Conservation (phyloP, 2,888 invertebrate genomes). For the Herminia tarsipennalis region DNA sequence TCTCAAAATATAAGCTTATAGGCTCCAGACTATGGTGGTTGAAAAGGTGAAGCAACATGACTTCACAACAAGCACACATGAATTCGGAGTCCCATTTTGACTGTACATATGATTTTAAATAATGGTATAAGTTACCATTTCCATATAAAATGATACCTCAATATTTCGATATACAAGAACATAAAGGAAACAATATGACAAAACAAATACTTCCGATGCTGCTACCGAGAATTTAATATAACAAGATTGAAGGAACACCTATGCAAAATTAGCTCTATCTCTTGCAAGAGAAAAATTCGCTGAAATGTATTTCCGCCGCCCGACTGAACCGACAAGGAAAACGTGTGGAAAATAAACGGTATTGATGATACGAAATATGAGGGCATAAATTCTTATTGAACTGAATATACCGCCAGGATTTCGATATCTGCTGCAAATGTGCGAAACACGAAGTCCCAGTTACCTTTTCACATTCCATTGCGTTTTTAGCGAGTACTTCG, state of each 20-base stretch:
- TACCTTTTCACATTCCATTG: slow-evolving; percentile 41
- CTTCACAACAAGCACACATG: no score
- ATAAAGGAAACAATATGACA: neutral
- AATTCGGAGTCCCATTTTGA: no score
- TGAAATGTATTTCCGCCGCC: slow-evolving; percentile 45
- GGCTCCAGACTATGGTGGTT: no score
- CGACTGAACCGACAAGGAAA: slow-evolving; percentile 55
- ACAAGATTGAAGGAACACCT: slow-evolving; percentile 32
- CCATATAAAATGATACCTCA: no score
- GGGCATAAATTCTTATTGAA: slow-evolving; percentile 56
- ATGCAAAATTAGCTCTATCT: slow-evolving; percentile 47
- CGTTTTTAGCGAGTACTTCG: slow-evolving; percentile 32
- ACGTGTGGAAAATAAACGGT: slow-evolving; percentile 57
- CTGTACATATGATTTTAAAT: no score
- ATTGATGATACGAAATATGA: slow-evolving; percentile 62
- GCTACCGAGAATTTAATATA: slow-evolving; percentile 22
- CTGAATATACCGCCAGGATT: slow-evolving; percentile 43
- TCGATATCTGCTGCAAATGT: slow-evolving; percentile 34
- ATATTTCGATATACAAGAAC: neutral
- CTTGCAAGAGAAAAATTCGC: slow-evolving; percentile 42
- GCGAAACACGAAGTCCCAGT: slow-evolving; percentile 25
- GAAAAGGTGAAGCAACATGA: no score
- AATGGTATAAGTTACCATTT: no score
- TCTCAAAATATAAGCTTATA: no score
- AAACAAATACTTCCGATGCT: slow-evolving; percentile 17